Evolutionary conservation across 2,888 invertebrate genomes (phyloP), one percentile per base, ranked within the genome.

Genomic region (Neoscelio sp.): DNA sequence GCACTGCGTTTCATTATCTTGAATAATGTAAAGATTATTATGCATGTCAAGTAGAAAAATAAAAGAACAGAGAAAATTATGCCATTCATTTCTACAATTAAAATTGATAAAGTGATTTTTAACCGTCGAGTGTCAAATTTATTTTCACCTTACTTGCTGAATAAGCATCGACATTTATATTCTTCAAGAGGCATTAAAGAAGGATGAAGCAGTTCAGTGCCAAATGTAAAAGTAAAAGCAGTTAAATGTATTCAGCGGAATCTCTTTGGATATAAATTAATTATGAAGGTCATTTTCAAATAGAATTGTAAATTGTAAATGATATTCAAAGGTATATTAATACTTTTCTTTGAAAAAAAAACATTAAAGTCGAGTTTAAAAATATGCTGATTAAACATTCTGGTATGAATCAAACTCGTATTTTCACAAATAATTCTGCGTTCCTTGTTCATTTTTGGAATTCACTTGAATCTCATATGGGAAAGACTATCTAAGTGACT

Each of bases 401-500:
- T 28, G n/a, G 7, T 28, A 7, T 12, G n/a, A 18, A 35, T 33
- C 4, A 4, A 12, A 17, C 10, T 44, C n/a, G 44, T 44, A 56
- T 54, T 54, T 58, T 68, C 42, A n/a, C 8, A 68, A 68, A 76
- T 68, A 68, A 64, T 68, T 64, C 48, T 18, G 15, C 38, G 20
- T 68, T 78, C 35, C 40, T 33, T 48, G 44, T 60, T 62, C 62
- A 64, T 73, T 78, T 67, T 52, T 40, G 10, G 54, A 60, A 48
- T 67, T 78, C 67, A 44, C 17, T 42, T 26, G 50, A 73, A 67
- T 67, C 54, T 71, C 35, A 20, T 40, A 62, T 62, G 26, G 46
- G 38, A 42, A 58, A 62, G 70, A 77, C 64, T 71, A 70, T 65
- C 64, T 56, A 52, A 73, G 68, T 67, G 78, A 68, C 60, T 78